Evolutionary conservation across 2,797 vertebrate genomes (phyloP).

Genomic region (Oreonectes daqikongensis): DNA sequence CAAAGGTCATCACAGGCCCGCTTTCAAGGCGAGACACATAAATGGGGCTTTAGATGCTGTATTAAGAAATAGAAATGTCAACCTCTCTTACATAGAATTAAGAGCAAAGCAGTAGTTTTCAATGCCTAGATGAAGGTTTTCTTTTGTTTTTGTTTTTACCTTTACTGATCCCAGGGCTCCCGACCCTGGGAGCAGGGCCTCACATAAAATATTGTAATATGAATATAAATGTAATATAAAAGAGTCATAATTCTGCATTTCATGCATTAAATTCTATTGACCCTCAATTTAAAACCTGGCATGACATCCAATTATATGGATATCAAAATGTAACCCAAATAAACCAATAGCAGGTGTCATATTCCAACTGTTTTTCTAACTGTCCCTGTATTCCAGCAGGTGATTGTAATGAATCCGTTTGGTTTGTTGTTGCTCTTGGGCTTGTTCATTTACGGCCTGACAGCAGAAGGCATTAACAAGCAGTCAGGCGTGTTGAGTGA

Average conservation of each 20-base stretch:
- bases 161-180: not conserved
- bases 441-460: constrained; percentile 47
- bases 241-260: no score
- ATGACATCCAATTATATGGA: not conserved
- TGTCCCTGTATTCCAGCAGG: constrained; percentile 15
- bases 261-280: no score
- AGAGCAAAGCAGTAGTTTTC: not conserved
- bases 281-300: not conserved
- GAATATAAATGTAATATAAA: no score
- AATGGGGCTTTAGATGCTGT: constrained; percentile 13
- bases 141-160: not conserved
- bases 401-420: constrained; percentile 40
- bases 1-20: constrained; percentile 17
- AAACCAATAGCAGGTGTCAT: constrained; percentile 2
- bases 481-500: constrained; percentile 40
- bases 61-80: constrained; percentile 34
- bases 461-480: constrained; percentile 42
- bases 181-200: not conserved
- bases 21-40: constrained; percentile 42
- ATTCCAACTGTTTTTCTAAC: constrained; percentile 2
- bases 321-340: not conserved
- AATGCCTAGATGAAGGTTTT: not conserved
- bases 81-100: constrained; percentile 6
- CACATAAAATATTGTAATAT: not conserved
- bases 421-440: constrained; percentile 35